Conservation (phyloP, 2,113 vertebrate species). For the Shinisaurus crocodilurus region DNA sequence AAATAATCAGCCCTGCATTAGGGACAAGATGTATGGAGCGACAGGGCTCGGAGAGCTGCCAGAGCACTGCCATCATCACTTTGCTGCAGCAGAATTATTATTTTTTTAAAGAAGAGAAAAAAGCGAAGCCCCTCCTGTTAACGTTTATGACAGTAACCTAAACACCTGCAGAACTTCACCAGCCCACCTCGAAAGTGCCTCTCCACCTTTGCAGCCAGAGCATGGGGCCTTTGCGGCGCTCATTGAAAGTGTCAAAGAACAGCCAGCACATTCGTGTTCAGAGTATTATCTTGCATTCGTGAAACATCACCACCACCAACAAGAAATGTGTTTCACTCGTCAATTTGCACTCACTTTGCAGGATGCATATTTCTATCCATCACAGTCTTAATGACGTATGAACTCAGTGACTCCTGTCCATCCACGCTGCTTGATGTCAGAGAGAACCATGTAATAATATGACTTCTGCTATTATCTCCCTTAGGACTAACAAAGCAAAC, state of each 20-base stretch:
- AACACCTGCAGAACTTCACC: no score
- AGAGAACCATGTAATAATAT: slow-evolving; percentile 40
- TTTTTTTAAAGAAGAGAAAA: no score
- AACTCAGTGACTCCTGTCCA: slow-evolving; percentile 63
- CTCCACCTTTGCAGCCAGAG: not conserved
- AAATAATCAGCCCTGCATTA: no score
- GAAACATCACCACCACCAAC: slow-evolving; percentile 40
- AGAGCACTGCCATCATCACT: no score
- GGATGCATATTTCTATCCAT: slow-evolving; percentile 56
- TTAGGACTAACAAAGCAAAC: not conserved
- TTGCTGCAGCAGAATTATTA: no score
- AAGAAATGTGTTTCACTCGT: slow-evolving; percentile 53
- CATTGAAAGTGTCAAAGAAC: no score
- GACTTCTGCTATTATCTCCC: slow-evolving; percentile 28
- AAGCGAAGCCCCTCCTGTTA: no score
- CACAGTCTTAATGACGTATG: slow-evolving; percentile 54
- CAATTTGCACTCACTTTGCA: slow-evolving; percentile 59
- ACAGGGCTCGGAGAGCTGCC: no score
- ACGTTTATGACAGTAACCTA: no score
- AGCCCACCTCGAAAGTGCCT: not conserved
- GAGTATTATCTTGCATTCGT: slow-evolving; percentile 45
- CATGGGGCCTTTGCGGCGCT: no score
- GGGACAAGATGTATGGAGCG: no score
- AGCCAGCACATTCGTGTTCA: slow-evolving; percentile 44
- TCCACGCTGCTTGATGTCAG: not conserved